phyloP scores from a whole-genome alignment of 2,113 vertebrate species.

The Platysternon megacephalum region DNA sequence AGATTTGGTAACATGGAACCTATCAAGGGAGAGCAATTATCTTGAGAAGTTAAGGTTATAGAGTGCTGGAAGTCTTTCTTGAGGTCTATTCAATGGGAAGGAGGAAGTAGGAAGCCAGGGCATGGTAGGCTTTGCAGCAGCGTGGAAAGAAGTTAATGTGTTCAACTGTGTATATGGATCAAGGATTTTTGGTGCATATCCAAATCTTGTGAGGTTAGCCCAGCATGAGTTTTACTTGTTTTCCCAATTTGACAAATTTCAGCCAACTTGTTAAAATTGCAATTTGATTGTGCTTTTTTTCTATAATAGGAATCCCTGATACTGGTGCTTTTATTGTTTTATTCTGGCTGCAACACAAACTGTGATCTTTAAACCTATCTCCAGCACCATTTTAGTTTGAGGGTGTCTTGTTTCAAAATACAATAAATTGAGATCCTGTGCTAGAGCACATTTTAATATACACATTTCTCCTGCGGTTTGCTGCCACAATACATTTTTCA shows the following conservation, averaged over 20 bases:
- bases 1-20: too few relatives aligned
- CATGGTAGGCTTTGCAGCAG: rapidly evolving
- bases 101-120: background rate
- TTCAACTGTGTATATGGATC: background rate
- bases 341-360: background rate
- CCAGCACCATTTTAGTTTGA: background rate
- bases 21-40: background rate
- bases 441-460: background rate
- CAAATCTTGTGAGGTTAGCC: background rate
- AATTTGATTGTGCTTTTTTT: background rate
- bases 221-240: background rate
- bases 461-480: background rate
- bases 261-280: background rate
- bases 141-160: background rate
- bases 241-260: background rate
- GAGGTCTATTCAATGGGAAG: background rate
- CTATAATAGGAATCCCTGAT: background rate
- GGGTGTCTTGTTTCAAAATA: background rate
- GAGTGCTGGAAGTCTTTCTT: background rate
- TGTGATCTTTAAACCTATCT: background rate
- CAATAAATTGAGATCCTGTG: background rate
- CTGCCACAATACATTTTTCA: background rate
- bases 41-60: background rate
- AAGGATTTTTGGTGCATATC: background rate
- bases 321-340: background rate